Evolutionary conservation across 2,113 vertebrate genomes (phyloP).

Genomic region (Callorhinus ursinus): DNA sequence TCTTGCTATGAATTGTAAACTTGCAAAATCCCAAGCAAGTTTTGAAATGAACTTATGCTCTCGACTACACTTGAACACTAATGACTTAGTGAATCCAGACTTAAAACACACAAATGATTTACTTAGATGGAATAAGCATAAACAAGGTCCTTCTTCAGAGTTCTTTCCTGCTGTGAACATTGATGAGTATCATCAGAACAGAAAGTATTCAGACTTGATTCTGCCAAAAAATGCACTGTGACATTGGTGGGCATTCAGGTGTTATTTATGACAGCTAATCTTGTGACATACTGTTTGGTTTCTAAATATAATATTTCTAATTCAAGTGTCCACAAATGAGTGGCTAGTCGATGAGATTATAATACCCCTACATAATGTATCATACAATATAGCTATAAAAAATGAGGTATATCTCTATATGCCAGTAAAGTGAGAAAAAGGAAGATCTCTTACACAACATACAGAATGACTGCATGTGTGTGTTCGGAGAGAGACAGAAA

Average conservation of each 20-base stretch:
- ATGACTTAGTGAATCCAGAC: neutral
- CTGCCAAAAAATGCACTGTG: constrained; percentile 9
- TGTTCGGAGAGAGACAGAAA: neutral
- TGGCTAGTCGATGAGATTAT: constrained; percentile 8
- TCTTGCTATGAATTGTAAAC: constrained; percentile 16
- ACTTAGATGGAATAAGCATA: neutral
- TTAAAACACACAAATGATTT: constrained; percentile 25
- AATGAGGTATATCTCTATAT: neutral
- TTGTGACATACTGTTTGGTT: neutral
- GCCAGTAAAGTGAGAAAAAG: neutral
- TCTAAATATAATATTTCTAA: constrained; percentile 6
- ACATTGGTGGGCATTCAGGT: neutral
- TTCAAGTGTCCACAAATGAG: neutral
- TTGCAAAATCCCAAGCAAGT: neutral
- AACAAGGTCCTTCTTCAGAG: neutral
- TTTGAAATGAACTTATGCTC: constrained; percentile 11
- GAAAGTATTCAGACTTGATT: neutral
- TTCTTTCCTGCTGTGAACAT: neutral
- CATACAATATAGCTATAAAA: neutral
- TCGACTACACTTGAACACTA: neutral
- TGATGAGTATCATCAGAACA: neutral
- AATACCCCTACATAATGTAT: neutral
- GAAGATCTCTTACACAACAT: neutral
- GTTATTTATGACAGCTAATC: constrained; percentile 31
- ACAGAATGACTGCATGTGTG: neutral